Evolutionary conservation across 2,113 vertebrate genomes (phyloP).

Genomic region (Platysternon megacephalum): DNA sequence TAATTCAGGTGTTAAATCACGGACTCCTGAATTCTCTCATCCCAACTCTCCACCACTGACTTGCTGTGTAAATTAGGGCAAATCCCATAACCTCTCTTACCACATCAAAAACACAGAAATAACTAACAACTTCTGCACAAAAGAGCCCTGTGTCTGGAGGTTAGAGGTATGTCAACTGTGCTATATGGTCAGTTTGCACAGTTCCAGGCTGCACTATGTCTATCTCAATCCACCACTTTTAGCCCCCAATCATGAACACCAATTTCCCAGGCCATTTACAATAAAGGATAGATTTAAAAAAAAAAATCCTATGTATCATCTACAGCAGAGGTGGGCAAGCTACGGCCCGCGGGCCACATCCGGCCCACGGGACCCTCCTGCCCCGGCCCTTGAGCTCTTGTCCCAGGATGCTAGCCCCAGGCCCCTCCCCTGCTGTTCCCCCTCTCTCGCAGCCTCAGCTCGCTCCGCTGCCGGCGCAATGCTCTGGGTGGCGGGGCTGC

Average conservation of each 20-base stretch:
- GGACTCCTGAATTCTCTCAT: not conserved
- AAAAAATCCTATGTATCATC: not conserved
- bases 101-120: not conserved
- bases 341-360: no score
- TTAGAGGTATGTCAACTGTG: not conserved
- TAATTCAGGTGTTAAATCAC: not conserved
- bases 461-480: no score
- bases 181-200: not conserved
- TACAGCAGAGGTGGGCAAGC: not conserved
- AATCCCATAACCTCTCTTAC: not conserved
- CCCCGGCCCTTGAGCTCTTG: no score
- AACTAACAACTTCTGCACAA: not conserved
- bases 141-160: accelerated
- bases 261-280: not conserved
- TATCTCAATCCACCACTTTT: not conserved
- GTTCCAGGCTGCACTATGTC: not conserved
- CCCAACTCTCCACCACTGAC: not conserved
- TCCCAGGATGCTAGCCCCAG: no score
- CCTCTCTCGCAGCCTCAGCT: no score
- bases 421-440: no score
- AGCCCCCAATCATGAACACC: not conserved
- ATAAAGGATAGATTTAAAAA: not conserved
- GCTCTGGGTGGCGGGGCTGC: no score
- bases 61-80: not conserved
- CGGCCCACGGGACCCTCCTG: no score